phyloP scores from a whole-genome alignment of 2,888 invertebrate species.

The Ennomos fuscantarius region DNA sequence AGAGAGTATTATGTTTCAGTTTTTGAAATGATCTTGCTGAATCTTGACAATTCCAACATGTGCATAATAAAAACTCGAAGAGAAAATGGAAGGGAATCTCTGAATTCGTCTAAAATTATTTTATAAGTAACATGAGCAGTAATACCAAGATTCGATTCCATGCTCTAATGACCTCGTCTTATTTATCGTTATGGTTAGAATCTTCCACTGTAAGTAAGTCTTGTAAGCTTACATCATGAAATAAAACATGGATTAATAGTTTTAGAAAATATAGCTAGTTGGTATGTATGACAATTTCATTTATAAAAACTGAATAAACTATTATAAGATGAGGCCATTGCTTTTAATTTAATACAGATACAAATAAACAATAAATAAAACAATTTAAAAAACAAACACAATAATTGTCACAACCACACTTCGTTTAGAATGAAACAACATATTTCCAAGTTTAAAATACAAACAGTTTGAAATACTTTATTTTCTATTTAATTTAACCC shows the following conservation, averaged over 20 bases:
- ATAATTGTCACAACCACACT: slow-evolving; percentile 26
- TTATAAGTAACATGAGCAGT: slow-evolving; percentile 8
- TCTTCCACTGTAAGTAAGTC: no score
- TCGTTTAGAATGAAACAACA: slow-evolving; percentile 11
- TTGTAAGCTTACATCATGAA: no score
- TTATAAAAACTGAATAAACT: neutral
- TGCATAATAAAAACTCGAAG: slow-evolving; percentile 1
- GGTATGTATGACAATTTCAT: neutral
- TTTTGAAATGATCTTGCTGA: no score
- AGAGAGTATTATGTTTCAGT: no score
- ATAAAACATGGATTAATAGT: no score
- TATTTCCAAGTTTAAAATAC: slow-evolving; percentile 1
- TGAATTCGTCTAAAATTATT: slow-evolving; percentile 11
- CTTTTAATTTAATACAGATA: slow-evolving; percentile 1
- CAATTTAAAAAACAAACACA: slow-evolving; percentile 18
- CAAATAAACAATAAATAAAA: slow-evolving; percentile 20
- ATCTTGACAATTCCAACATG: neutral
- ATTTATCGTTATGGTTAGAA: neutral
- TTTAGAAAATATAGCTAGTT: no score
- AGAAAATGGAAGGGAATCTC: slow-evolving; percentile 18
- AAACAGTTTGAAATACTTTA: slow-evolving; percentile 4
- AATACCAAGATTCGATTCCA: slow-evolving; percentile 14
- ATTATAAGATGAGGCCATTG: slow-evolving; percentile 12
- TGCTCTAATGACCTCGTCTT: slow-evolving; percentile 11
- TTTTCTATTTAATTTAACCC: no score